Evolutionary conservation across 64 coral and sea anemone genomes (phyloP).

Genomic region (Stichodactyla mertensii): DNA sequence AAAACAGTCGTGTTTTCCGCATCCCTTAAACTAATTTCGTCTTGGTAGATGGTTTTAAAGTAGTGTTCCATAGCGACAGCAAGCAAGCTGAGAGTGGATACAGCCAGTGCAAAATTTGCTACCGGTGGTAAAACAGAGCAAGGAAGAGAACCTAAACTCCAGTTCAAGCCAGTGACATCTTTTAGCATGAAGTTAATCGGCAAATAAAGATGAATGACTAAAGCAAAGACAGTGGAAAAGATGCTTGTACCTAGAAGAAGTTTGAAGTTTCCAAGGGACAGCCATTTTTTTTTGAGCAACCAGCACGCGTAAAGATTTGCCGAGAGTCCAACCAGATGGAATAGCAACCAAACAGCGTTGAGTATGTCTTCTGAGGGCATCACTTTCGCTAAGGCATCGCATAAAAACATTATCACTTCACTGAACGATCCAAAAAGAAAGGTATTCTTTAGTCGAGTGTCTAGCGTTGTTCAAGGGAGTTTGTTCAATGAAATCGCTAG

Average conservation of each 20-base stretch:
- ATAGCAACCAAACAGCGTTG: not conserved
- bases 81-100: not conserved
- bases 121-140: constrained; percentile 7
- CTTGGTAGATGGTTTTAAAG: not conserved
- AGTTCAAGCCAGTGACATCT: not conserved
- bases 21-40: not conserved
- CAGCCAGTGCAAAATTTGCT: not conserved
- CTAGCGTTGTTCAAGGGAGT: not conserved
- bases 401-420: constrained; percentile 2
- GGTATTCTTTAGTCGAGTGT: not conserved
- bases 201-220: constrained; percentile 10
- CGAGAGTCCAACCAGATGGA: constrained; percentile 1
- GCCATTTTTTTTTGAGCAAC: constrained; percentile 8
- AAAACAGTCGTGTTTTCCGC: constrained; percentile 14
- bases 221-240: constrained; percentile 7
- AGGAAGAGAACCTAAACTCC: constrained; percentile 1
- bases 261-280: not conserved
- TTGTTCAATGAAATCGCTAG: too few relatives aligned
- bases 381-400: not conserved
- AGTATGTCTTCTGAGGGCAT: not conserved
- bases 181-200: constrained; percentile 12
- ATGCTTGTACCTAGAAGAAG: constrained; percentile 15
- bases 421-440: too few relatives aligned
- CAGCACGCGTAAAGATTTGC: not conserved
- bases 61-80: not conserved